Evolutionary conservation across 1,140 invertebrate genomes (phyloP).

Genomic region (Scaptomyza graminum): DNA sequence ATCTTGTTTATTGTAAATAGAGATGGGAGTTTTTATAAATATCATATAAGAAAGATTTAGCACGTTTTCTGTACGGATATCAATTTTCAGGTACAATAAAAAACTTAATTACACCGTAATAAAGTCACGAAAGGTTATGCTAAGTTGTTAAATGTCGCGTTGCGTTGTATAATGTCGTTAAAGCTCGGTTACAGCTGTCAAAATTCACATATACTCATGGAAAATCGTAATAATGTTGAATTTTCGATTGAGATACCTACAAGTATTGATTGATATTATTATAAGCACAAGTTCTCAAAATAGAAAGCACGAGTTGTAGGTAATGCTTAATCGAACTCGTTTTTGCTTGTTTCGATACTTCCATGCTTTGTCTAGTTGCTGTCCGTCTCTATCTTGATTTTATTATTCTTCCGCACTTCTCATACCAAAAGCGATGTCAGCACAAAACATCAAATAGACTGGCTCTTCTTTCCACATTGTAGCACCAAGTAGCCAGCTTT

Average conservation of each 20-base stretch:
- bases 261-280: not conserved
- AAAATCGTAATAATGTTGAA: not conserved
- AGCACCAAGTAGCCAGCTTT: conserved; percentile 2
- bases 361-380: conserved; percentile 1
- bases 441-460: conserved; percentile 77
- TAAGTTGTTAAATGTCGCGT: too few relatives aligned
- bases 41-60: not conserved
- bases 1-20: not conserved
- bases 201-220: too few relatives aligned
- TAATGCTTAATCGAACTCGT: not conserved
- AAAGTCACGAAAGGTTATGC: too few relatives aligned
- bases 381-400: conserved; percentile 70
- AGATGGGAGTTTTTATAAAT: conserved; percentile 12
- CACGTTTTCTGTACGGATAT: too few relatives aligned
- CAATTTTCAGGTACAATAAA: too few relatives aligned
- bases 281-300: not conserved
- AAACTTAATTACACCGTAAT: too few relatives aligned
- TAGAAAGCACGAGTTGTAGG: not conserved
- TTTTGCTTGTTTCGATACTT: conserved; percentile 5
- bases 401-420: conserved; percentile 79
- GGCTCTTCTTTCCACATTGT: conserved; percentile 15
- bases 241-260: too few relatives aligned
- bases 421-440: conserved; percentile 75
- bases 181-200: too few relatives aligned
- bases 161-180: too few relatives aligned